A percentile compares a stretch with the other conserved stretches of the same genome.
Conservation (phyloP, 2,797 vertebrate species). For the Coccyzus lansbergi region DNA sequence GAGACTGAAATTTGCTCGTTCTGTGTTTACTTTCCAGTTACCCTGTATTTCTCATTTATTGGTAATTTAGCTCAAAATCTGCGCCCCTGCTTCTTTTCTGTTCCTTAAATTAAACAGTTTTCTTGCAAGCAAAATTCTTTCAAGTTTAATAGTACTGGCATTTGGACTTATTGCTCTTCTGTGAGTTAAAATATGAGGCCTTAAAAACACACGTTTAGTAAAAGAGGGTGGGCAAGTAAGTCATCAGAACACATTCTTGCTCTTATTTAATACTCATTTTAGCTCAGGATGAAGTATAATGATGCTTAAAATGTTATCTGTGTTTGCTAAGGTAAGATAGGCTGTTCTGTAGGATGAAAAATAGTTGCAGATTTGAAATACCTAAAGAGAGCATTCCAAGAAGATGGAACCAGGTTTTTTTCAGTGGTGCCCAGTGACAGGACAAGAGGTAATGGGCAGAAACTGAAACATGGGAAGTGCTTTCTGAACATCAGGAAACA, state of each 20-base stretch:
- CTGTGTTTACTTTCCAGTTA: constrained; percentile 13
- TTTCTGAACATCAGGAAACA: not conserved
- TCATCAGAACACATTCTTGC: not conserved
- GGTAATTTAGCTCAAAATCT: constrained; percentile 25
- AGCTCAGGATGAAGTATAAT: constrained; percentile 4
- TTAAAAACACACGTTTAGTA: constrained; percentile 25
- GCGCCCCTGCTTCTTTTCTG: not conserved
- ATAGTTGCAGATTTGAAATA: not conserved
- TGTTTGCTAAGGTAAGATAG: not conserved
- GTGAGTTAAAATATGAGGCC: not conserved
- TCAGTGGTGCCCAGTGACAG: not conserved
- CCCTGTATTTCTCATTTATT: not conserved
- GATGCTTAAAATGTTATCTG: not conserved
- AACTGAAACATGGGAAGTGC: not conserved
- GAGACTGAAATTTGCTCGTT: not conserved
- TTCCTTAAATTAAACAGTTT: not conserved
- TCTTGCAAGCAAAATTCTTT: constrained; percentile 3
- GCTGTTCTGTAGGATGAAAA: not conserved
- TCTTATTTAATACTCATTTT: not conserved
- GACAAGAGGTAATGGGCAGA: not conserved
- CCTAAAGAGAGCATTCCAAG: not conserved
- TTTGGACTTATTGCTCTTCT: not conserved
- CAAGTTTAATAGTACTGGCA: not conserved
- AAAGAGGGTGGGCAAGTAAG: not conserved
- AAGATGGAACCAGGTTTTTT: not conserved